Evolutionary conservation across 2,113 vertebrate genomes (phyloP), one percentile per base, ranked within the genome.

Genomic region (Colistium nudipinnis): DNA sequence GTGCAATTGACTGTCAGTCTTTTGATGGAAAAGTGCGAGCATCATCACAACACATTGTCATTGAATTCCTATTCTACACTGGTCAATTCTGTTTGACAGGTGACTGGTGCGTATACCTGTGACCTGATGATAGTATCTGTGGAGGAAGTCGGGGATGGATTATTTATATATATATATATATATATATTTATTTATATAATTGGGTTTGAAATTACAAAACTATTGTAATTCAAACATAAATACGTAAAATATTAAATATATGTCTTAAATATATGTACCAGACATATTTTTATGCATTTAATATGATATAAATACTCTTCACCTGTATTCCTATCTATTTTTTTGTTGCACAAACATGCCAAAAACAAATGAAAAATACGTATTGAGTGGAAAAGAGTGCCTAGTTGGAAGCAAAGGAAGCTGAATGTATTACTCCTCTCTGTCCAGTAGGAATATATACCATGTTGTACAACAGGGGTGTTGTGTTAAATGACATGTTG

Each of bases 31-130:
- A 64, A 38, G 66, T 35, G 62, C 31, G 70, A 64, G 48, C 73
- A 73, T 76, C 70, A 76, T 82, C 59, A 48, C 73, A 59, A 64
- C 30, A 43, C 1, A n/a, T 61, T 53, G 57, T 73, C 66, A 83
- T 82, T 82, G 86, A 80, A 88, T 80, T 88, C 74, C 82, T 20
- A 84, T 86, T 76, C 56, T 78, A 33, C 31, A 17, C 35, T 9
- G 45, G 63, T 85, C 78, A 75, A 69, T 83, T 70, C 57, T 24
- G 48, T 66, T 44, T 84, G 81, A 78, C 66, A 61, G 60, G 62
- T 74, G 75, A 69, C 74, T 66, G 73, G 44, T 57, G 35, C 24
- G 54, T 39, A 74, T 39, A 73, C 57, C 71, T 85, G 75, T 78
- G 88, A 87, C 82, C 84, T 62, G 39, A 66, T 65, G 76, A 78